phyloP scores from a whole-genome alignment of 37 sponge, comb jelly and placozoan species.

The Diacarnus erythraeanus region DNA sequence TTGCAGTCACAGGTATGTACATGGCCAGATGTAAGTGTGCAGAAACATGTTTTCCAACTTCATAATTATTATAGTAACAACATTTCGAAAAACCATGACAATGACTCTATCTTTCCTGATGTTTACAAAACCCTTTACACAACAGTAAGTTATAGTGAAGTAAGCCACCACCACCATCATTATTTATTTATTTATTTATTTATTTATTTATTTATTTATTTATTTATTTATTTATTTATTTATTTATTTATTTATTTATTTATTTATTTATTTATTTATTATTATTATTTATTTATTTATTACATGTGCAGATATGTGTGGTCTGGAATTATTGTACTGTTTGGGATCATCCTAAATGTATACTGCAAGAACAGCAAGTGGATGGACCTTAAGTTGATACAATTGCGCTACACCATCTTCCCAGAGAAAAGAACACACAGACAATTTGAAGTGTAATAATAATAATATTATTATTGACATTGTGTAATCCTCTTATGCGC shows the following conservation, averaged over 20 bases:
- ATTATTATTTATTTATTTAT: too few species aligned
- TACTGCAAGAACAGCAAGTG: constrained; percentile 41
- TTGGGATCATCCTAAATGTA: constrained; percentile 61
- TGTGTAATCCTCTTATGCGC: not conserved
- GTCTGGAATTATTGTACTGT: constrained; percentile 56
- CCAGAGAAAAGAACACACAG: not conserved
- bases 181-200: too few species aligned
- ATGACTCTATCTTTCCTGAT: constrained; percentile 77
- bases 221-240: too few species aligned
- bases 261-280: too few species aligned
- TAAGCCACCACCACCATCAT: too few species aligned
- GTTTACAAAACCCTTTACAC: constrained; percentile 89
- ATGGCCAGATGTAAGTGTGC: too few species aligned
- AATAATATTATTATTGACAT: not conserved
- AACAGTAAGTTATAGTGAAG: constrained; percentile 76
- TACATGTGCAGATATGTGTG: constrained; percentile 59
- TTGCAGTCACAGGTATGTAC: constrained; percentile 74
- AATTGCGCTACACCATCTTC: not conserved
- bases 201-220: too few species aligned
- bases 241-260: too few species aligned
- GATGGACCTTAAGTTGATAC: not conserved
- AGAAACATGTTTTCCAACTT: too few species aligned
- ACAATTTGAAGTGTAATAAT: constrained; percentile 3
- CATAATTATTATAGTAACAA: constrained; percentile 72
- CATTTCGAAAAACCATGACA: constrained; percentile 75